Evolutionary conservation across 2,888 invertebrate genomes (phyloP).

Genomic region (Disparrhopalites patrizii): DNA sequence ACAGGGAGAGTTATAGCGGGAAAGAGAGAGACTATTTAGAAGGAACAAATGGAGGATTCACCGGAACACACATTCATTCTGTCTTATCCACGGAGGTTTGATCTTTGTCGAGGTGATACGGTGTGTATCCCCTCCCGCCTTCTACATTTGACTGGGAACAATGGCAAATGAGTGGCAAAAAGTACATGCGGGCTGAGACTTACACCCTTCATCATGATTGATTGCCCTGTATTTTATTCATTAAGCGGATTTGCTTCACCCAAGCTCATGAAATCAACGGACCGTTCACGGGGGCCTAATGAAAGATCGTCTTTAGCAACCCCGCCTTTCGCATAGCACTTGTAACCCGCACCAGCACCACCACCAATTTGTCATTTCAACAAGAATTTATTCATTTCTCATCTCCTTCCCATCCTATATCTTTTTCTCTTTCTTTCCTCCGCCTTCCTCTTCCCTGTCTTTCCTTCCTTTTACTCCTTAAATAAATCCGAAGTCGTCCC

Average conservation of each 20-base stretch:
- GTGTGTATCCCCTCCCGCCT: no score
- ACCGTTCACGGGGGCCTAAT: background rate
- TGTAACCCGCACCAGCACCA: background rate
- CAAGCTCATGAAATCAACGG: background rate
- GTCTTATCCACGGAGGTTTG: no score
- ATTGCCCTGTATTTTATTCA: slow-evolving; percentile 4
- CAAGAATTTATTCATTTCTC: background rate
- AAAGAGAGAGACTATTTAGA: no score
- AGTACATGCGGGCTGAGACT: background rate
- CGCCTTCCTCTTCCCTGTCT: no score
- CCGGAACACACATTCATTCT: no score
- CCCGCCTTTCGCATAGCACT: background rate
- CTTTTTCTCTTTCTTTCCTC: background rate
- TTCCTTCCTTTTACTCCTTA: no score
- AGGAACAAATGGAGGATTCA: no score
- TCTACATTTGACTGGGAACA: no score
- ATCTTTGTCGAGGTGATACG: no score
- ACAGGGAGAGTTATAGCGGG: no score
- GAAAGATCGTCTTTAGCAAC: background rate
- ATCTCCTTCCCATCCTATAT: background rate
- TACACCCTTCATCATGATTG: background rate
- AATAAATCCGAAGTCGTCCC: no score
- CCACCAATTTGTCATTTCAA: background rate
- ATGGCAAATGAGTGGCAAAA: no score
- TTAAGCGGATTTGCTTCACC: background rate